Evolutionary conservation across 1,140 invertebrate species (phyloP).

Genomic region (Dolichoris vasculosae): DNA sequence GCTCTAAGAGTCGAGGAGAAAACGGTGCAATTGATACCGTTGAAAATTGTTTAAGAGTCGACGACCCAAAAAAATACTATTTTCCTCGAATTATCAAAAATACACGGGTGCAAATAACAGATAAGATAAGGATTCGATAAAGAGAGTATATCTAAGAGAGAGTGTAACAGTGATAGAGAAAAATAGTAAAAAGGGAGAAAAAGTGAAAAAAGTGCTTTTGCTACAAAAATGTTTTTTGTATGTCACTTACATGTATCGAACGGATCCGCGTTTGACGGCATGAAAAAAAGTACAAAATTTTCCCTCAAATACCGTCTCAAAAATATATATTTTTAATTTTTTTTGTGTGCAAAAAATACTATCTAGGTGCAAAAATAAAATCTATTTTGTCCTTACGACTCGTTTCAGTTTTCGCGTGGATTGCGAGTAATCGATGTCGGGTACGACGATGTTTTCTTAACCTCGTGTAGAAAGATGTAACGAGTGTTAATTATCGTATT

Average conservation of each 20-base stretch:
- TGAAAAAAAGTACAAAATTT: constrained; percentile 71
- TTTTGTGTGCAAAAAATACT: constrained; percentile 68
- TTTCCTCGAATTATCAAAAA: constrained; percentile 7
- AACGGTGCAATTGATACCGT: constrained; percentile 48
- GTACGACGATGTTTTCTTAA: constrained; percentile 10
- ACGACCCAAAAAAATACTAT: constrained; percentile 30
- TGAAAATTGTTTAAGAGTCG: constrained; percentile 37
- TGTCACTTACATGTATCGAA: constrained; percentile 74
- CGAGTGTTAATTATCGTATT: not conserved
- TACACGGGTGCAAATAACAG: constrained; percentile 18
- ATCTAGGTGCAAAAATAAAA: constrained; percentile 67
- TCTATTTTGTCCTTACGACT: constrained; percentile 51
- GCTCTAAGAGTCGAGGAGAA: constrained; percentile 48
- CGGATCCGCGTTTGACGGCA: constrained; percentile 73
- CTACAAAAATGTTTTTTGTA: constrained; percentile 52
- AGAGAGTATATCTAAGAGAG: constrained; percentile 22
- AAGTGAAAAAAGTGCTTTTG: constrained; percentile 58
- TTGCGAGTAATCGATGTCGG: not conserved
- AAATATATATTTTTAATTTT: constrained; percentile 59
- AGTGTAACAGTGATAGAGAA: constrained; percentile 20
- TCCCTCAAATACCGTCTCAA: constrained; percentile 70
- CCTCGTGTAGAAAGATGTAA: constrained; percentile 13
- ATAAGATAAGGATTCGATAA: not conserved
- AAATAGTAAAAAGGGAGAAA: constrained; percentile 52
- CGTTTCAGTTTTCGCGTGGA: constrained; percentile 24